Evolutionary conservation across 2,888 invertebrate species (phyloP), one percentile per base, ranked within the genome.

Genomic region (Acanthosoma haemorrhoidale): DNA sequence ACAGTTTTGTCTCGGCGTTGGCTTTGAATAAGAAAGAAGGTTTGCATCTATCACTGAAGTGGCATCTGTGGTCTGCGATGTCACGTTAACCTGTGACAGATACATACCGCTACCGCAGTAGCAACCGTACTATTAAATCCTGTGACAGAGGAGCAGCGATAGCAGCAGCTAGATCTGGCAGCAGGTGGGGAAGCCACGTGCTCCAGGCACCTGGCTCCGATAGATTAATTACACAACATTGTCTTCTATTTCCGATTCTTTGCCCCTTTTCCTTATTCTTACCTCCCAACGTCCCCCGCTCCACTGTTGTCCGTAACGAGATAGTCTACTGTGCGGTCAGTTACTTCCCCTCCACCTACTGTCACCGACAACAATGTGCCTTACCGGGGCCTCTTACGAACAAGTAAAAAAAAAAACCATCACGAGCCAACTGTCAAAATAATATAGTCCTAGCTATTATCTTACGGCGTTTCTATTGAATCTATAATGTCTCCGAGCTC

Each of bases 161-260:
- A 51, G 51, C 21, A 5, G 25, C 51, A n/a, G 51, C 51, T 51
- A 51, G 51, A 51, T 61, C 34, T 38, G 61, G 15, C 36, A 36
- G 61, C 61, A 61, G 61, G 61, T 61, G 61, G 18, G 5, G 34
- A n/a, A 25, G 38, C 32, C 61, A 61, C 61, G 61, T 61, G 61
- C 61, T 15, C 18, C 61, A 3, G 34, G 21, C 61, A 61, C 61
- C 61, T 61, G 61, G 38, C 36, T 36, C 16, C 59, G 34, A 21
- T 61, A 61, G 32, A 61, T 61, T 61, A 61, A 61, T 61, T 61
- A 61, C 61, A 61, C 61, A 21, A 36, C 61, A 61, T 61, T 61
- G 61, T 61, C 61, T 61, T 61, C 38, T 61, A 36, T 36, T 34
- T 61, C 61, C 36, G 15, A 34, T 61, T 16, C 34, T 51, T 51